Conservation (phyloP, 2,113 vertebrate genomes). For the Trogon surrucura region DNA sequence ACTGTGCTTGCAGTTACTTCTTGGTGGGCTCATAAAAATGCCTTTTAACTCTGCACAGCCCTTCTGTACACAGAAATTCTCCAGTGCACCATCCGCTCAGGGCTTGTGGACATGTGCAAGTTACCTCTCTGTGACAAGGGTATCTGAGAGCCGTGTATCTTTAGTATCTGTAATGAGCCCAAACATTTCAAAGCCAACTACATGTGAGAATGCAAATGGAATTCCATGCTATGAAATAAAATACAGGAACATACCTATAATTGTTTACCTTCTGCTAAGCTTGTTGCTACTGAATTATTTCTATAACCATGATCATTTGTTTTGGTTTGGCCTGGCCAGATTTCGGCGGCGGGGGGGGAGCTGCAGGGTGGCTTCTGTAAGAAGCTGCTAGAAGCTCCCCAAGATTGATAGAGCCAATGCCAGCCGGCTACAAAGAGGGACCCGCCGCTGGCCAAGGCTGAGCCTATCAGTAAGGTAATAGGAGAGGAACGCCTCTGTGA, state of each 20-base stretch:
- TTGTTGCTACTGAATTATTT: conserved; percentile 14
- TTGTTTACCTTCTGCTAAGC: background rate
- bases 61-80: conserved; percentile 39
- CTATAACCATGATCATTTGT: background rate
- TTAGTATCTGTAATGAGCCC: background rate
- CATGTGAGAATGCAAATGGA: background rate
- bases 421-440: too few species aligned
- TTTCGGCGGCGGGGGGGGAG: too few species aligned
- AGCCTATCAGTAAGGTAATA: too few species aligned
- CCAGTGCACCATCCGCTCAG: conserved; percentile 54
- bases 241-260: background rate
- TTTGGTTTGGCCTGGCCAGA: too few species aligned
- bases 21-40: conserved; percentile 58
- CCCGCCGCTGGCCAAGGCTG: too few species aligned
- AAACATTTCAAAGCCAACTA: background rate
- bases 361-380: too few species aligned
- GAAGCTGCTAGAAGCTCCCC: too few species aligned
- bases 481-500: too few species aligned
- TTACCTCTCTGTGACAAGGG: conserved; percentile 31
- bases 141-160: background rate
- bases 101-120: conserved; percentile 32
- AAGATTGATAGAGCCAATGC: too few species aligned
- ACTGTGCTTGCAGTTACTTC: conserved; percentile 42
- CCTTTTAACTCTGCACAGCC: conserved; percentile 18
- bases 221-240: background rate